phyloP scores from a whole-genome alignment of 30 jellyfish, hydroid and myxozoan genomes.

The Catostylus mosaicus region DNA sequence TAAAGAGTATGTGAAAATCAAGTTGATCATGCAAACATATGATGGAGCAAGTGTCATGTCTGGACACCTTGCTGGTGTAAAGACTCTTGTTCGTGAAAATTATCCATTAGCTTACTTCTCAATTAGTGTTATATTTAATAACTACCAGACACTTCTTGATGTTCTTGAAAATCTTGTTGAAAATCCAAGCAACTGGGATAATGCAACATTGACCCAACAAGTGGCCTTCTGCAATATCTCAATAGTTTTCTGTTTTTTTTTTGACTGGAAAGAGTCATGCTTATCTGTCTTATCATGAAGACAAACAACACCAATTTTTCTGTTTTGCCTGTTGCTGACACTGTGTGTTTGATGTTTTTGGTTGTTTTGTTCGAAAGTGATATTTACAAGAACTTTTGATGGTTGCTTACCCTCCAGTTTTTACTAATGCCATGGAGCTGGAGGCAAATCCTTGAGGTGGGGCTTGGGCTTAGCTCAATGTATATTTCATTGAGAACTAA shows the following conservation, averaged over 20 bases:
- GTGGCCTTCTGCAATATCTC: constrained; percentile 5
- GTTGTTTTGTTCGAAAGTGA: background rate
- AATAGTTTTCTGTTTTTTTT: constrained; percentile 30
- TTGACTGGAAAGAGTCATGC: background rate
- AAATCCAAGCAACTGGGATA: constrained; percentile 24
- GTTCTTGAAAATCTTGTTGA: constrained; percentile 33
- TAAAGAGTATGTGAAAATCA: constrained; percentile 17
- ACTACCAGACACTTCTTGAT: constrained; percentile 11
- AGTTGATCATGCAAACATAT: constrained; percentile 45
- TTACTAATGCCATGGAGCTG: background rate
- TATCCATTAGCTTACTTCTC: background rate
- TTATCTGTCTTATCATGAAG: background rate
- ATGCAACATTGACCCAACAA: constrained; percentile 24
- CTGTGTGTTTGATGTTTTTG: background rate
- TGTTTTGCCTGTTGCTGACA: background rate
- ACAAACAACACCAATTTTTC: background rate
- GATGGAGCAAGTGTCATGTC: constrained; percentile 44
- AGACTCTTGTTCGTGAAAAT: constrained; percentile 20
- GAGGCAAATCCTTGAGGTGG: constrained; percentile 19
- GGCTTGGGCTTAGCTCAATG: constrained; percentile 16
- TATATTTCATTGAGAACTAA: too few species aligned
- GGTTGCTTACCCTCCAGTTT: background rate
- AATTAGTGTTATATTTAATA: constrained; percentile 2
- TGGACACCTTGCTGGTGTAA: constrained; percentile 45
- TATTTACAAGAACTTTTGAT: background rate